Evolutionary conservation across 2,888 invertebrate species (phyloP), one percentile per base, ranked within the genome.

Genomic region (Tetheella fluctuosa): DNA sequence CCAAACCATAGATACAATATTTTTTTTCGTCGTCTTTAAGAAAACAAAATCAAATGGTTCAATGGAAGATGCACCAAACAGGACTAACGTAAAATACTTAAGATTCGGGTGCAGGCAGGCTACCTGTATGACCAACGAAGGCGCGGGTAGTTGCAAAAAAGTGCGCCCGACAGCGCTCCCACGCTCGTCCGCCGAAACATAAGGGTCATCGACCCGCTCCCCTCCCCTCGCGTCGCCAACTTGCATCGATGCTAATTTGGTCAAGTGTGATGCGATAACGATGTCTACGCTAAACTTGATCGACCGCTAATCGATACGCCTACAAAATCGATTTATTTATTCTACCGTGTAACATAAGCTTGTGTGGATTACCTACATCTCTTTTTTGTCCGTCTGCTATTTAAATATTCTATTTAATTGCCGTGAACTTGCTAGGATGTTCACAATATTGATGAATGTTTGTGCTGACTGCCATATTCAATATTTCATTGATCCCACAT

Each of bases 211-310:
- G 84, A 85, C 77, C 84, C 77, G 73, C 73, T 80, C n/a, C 81
- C 78, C 71, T 73, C 76, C 48, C 48, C 48, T 48, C 48, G 17
- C 48, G 48, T 48, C 48, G 48, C 48, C 48, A 48, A 28, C 73
- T 74, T 88, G 89, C 89, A 87, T 82, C 82, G 77, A 89, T 87
- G 86, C 79, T 87, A 86, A 89, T 88, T 89, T 89, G 90, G 88
- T 88, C 88, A 89, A 86, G 54, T 59, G 58, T 53, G 55, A 71
- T 70, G 65, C 57, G 59, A 60, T 64, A 59, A 55, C 60, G 59
- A 59, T 61, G 60, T 70, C 67, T 73, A 71, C 70, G 71, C 67
- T 63, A 71, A 76, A 71, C 65, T 68, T 65, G 59, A 71, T 64
- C 59, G 64, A n/a, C 48, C 59, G 58, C 68, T 68, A 69, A 73